phyloP scores from a whole-genome alignment of 1,140 invertebrate genomes.

The Euura saliciscinereae region DNA sequence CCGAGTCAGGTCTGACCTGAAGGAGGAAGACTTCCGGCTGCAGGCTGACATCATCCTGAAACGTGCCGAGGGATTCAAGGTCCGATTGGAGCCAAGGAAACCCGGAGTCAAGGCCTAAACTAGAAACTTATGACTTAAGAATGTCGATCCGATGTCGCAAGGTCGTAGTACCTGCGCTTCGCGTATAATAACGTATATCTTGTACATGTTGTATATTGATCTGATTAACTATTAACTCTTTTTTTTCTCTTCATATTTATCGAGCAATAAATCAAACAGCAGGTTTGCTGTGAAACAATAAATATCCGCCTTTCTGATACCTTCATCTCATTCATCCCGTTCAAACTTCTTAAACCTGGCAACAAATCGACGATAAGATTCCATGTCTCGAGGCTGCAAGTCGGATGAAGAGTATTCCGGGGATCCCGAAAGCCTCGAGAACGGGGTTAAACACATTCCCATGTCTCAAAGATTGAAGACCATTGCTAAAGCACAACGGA shows the following conservation, averaged over 20 bases:
- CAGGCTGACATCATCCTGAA: conserved; percentile 85
- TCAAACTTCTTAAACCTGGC: neutral
- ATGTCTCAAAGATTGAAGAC: conserved; percentile 20
- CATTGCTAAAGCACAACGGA: conserved; percentile 18
- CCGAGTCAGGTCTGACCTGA: conserved; percentile 69
- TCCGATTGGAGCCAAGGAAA: conserved; percentile 72
- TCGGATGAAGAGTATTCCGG: neutral
- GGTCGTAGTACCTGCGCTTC: conserved; percentile 2
- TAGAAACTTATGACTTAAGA: neutral
- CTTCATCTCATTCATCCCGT: neutral
- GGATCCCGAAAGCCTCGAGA: neutral
- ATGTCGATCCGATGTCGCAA: neutral
- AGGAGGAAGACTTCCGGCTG: conserved; percentile 74
- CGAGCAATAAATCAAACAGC: conserved; percentile 52
- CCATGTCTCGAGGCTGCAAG: conserved; percentile 20
- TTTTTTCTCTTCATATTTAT: conserved; percentile 38
- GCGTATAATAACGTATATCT: neutral
- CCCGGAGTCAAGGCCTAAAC: conserved; percentile 34
- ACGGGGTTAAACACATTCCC: neutral
- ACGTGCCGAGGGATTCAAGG: conserved; percentile 77
- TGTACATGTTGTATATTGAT: conserved; percentile 48
- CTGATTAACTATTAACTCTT: conserved; percentile 11
- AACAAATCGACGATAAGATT: neutral
- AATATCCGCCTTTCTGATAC: too few relatives aligned
- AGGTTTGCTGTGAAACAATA: conserved; percentile 17